A percentile compares a stretch with the other conserved stretches of the same genome.
Conservation (phyloP, 2,113 vertebrate species). For the Galemys pyrenaicus region DNA sequence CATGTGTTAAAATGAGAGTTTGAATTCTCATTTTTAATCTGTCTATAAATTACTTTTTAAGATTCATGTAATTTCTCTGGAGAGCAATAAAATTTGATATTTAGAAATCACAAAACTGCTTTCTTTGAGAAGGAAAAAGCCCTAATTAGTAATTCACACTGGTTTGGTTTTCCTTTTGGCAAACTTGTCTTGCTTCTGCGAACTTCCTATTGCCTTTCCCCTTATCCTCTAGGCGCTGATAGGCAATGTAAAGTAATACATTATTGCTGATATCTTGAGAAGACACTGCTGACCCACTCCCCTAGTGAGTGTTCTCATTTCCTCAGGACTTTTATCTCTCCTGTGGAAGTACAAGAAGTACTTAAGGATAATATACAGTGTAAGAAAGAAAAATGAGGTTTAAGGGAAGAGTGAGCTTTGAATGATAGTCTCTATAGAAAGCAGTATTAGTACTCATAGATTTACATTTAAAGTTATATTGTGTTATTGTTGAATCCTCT, state of each 20-base stretch:
- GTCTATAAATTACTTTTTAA: constrained; percentile 26
- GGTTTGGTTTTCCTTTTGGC: not conserved
- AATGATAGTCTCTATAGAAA: not conserved
- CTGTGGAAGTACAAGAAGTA: not conserved
- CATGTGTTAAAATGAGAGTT: constrained; percentile 24
- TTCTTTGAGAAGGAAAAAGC: not conserved
- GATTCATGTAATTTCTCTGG: not conserved
- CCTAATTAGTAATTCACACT: constrained; percentile 1
- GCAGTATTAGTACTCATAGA: not conserved
- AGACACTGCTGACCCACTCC: not conserved
- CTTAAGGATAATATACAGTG: not conserved
- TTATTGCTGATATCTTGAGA: not conserved
- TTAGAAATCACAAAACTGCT: not conserved
- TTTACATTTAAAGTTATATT: not conserved
- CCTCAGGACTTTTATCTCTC: not conserved
- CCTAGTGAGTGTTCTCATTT: not conserved
- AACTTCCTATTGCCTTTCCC: not conserved
- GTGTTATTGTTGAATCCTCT: not conserved
- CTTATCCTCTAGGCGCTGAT: not conserved
- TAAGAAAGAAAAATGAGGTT: not conserved
- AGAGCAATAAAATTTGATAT: constrained; percentile 40
- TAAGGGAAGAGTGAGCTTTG: not conserved
- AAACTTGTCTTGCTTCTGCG: not conserved
- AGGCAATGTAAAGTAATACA: not conserved
- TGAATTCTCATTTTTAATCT: constrained; percentile 1